Evolutionary conservation across 2,797 vertebrate species (phyloP).

Genomic region (Thalassophryne amazonica): DNA sequence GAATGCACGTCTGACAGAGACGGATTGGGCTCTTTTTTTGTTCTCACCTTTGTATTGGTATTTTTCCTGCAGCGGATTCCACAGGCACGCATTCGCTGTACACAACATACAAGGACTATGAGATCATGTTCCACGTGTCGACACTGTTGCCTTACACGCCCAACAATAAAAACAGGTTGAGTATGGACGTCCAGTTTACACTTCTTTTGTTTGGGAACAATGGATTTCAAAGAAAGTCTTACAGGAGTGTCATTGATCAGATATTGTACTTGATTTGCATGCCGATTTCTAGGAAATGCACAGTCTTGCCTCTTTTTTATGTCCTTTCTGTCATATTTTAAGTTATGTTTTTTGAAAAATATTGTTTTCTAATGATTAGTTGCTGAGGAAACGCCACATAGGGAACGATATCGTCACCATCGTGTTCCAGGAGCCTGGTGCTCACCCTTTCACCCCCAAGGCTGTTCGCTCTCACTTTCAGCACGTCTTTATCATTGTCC

Average conservation of each 20-base stretch:
- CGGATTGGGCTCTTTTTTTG: conserved; percentile 18
- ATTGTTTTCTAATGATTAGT: conserved; percentile 2
- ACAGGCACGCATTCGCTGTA: conserved; percentile 79
- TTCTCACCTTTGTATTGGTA: conserved; percentile 16
- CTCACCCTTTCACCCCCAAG: not conserved
- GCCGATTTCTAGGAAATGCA: not conserved
- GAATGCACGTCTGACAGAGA: conserved; percentile 11
- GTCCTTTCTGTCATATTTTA: not conserved
- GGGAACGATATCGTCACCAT: not conserved
- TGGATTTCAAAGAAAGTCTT: not conserved
- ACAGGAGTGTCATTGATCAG: not conserved
- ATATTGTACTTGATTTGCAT: not conserved
- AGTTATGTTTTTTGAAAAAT: not conserved
- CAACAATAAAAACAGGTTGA: conserved; percentile 97
- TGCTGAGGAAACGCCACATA: not conserved
- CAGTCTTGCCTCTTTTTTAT: no score
- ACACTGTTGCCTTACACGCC: conserved; percentile 88
- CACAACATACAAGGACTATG: not conserved
- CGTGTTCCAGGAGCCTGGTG: conserved; percentile 7
- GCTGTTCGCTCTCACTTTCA: not conserved
- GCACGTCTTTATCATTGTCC: not conserved
- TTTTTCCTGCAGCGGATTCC: conserved; percentile 87
- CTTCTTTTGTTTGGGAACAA: conserved; percentile 1
- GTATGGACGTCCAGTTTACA: not conserved
- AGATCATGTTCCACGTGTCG: conserved; percentile 3